phyloP scores from a whole-genome alignment of 2,113 vertebrate genomes.

The Phrynocephalus versicolor region DNA sequence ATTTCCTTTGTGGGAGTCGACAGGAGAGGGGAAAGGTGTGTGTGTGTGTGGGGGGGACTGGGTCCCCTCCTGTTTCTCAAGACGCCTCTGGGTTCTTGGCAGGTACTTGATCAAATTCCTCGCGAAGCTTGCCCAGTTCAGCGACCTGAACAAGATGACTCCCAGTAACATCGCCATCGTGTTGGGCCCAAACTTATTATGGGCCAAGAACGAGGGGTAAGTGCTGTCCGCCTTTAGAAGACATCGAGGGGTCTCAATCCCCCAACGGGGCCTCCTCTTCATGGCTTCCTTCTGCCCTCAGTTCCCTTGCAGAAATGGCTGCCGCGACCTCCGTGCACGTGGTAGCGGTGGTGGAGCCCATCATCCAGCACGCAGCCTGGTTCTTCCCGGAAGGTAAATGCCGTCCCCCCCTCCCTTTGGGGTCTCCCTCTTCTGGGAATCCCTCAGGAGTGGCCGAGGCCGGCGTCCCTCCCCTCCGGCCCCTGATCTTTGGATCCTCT shows the following conservation, averaged over 20 bases:
- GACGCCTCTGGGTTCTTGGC: conserved; percentile 18
- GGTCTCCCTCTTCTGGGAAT: rapidly evolving
- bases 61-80: background rate
- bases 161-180: conserved; percentile 97
- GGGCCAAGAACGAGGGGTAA: conserved; percentile 97
- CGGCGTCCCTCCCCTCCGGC: background rate
- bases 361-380: conserved; percentile 97
- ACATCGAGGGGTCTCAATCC: too few relatives aligned
- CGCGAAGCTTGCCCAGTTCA: conserved; percentile 92
- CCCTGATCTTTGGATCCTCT: background rate
- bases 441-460: background rate
- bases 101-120: conserved; percentile 99
- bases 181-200: conserved; percentile 94
- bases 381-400: conserved; percentile 95
- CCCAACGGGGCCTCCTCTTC: too few relatives aligned
- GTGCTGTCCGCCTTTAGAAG: too few relatives aligned
- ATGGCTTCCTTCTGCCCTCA: conserved; percentile 55
- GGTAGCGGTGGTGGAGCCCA: conserved; percentile 93
- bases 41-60: too few relatives aligned
- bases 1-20: background rate
- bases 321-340: conserved; percentile 96
- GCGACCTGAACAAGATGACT: conserved; percentile 96
- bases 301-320: conserved; percentile 94
- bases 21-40: too few relatives aligned
- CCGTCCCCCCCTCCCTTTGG: background rate